A percentile compares a stretch with the other conserved stretches of the same genome.
phyloP scores from a whole-genome alignment of 2,797 vertebrate genomes.

The Luscinia luscinia region DNA sequence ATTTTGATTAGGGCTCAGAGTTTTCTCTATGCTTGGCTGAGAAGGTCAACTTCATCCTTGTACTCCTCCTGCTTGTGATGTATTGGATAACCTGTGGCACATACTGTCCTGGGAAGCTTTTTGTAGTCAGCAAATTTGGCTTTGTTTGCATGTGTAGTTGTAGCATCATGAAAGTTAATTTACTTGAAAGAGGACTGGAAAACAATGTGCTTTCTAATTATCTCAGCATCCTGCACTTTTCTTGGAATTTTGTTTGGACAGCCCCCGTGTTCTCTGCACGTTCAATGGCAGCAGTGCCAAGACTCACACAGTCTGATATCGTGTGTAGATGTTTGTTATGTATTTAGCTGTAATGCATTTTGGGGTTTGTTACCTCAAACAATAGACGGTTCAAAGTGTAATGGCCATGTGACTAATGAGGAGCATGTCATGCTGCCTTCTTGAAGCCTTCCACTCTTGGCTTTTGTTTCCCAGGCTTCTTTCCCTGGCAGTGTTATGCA shows the following conservation, averaged over 20 bases:
- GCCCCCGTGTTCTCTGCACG: not conserved
- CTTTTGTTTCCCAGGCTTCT: constrained; percentile 68
- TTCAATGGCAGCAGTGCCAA: not conserved
- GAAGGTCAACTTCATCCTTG: not conserved
- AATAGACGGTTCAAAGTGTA: constrained; percentile 53
- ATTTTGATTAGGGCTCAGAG: not conserved
- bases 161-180: not conserved
- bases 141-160: not conserved
- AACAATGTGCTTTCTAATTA: not conserved
- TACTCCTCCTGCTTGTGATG: not conserved
- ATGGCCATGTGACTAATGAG: constrained; percentile 67
- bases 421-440: constrained; percentile 52
- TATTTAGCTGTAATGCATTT: constrained; percentile 52
- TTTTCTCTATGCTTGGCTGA: not conserved
- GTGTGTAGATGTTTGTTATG: not conserved
- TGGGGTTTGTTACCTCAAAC: constrained; percentile 16
- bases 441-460: constrained; percentile 47
- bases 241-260: not conserved
- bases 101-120: not conserved
- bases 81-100: not conserved
- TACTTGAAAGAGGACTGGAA: not conserved
- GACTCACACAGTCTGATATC: not conserved
- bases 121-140: not conserved
- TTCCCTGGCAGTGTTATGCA: constrained; percentile 76
- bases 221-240: not conserved